A percentile compares a stretch with the other conserved stretches of the same genome.
Evolutionary conservation across 1,140 invertebrate species (phyloP).

Genomic region (Wiebesia pumilae): DNA sequence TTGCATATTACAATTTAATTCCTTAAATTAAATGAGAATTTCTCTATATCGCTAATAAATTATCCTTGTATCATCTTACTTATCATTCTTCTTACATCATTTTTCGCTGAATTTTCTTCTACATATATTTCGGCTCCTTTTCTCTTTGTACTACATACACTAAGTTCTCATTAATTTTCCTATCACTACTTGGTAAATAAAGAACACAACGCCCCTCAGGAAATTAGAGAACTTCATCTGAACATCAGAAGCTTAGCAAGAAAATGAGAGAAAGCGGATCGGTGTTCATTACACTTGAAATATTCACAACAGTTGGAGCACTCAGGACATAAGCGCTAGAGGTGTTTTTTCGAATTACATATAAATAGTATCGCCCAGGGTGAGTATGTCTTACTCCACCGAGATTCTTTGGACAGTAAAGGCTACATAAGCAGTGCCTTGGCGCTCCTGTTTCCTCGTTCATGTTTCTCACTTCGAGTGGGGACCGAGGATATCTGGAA

Average conservation of each 20-base stretch:
- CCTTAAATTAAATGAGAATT: background rate
- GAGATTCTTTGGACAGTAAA: background rate
- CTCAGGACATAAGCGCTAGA: background rate
- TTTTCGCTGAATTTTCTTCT: background rate
- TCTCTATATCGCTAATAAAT: background rate
- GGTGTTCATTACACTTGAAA: background rate
- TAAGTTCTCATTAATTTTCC: background rate
- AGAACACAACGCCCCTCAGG: background rate
- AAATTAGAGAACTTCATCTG: background rate
- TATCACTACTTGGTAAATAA: background rate
- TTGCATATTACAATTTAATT: background rate
- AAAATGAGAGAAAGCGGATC: conserved; percentile 27
- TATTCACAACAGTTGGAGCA: background rate
- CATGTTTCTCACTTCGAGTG: background rate
- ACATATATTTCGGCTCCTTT: background rate
- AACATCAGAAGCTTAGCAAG: background rate
- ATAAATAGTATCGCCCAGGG: background rate
- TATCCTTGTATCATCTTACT: background rate
- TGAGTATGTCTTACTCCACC: conserved; percentile 1
- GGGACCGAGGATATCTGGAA: conserved; percentile 47
- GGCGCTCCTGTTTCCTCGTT: background rate
- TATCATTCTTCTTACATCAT: background rate
- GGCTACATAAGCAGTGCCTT: background rate
- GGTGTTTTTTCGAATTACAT: background rate
- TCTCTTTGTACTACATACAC: background rate